A percentile compares a stretch with the other conserved stretches of the same genome.
phyloP scores from a whole-genome alignment of 2,113 vertebrate species.

The Corythornis vintsioides region DNA sequence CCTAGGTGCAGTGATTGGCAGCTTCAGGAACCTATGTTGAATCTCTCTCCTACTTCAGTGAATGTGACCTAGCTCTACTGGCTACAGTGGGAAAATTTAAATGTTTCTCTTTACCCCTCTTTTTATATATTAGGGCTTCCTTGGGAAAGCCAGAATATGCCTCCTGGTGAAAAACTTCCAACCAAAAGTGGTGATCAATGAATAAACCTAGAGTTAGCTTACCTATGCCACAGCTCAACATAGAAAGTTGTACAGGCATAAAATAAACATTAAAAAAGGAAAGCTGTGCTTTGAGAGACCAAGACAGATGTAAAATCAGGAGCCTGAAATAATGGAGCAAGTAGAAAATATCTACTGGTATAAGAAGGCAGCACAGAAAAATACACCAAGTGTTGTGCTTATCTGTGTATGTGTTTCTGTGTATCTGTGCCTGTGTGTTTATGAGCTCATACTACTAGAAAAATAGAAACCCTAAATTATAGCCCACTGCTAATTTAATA shows the following conservation, averaged over 20 bases:
- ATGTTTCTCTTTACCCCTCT: accelerated
- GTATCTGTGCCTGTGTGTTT: neutral
- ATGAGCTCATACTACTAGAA: neutral
- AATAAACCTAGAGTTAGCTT: neutral
- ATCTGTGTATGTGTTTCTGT: neutral
- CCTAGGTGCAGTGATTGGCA: neutral
- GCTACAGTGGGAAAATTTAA: neutral
- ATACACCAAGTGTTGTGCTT: neutral
- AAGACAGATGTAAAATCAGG: neutral
- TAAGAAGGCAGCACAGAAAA: neutral
- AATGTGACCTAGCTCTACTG: neutral
- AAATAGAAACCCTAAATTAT: neutral
- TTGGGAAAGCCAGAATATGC: neutral
- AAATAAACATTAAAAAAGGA: neutral
- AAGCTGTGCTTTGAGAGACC: neutral
- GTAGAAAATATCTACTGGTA: neutral
- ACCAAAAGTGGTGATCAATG: neutral
- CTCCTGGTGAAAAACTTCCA: neutral
- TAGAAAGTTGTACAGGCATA: neutral
- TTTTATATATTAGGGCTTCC: neutral
- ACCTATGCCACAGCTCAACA: neutral
- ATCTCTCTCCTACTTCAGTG: neutral
- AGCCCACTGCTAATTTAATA: neutral
- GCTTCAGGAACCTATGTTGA: neutral
- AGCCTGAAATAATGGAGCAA: neutral